These are phyloP conservation scores for Silurus aristotelis DNA, from an alignment of 2,797 vertebrate genomes.

Conservation along the genomic window DNA sequence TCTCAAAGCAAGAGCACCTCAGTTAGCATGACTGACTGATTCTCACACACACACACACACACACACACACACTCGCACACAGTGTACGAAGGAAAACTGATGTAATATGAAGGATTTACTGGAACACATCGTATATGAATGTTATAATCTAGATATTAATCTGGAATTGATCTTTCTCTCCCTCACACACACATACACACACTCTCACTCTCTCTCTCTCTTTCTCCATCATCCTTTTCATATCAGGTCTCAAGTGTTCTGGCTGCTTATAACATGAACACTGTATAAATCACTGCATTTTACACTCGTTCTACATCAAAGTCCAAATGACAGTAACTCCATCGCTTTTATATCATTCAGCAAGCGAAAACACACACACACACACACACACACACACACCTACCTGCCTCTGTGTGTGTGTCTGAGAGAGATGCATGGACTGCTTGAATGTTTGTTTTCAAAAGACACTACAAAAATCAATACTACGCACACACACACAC, in stretches of 20 bases:
- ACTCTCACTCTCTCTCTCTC: too few relatives aligned
- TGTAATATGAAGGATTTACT: slow-evolving; percentile 25
- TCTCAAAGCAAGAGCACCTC: too few relatives aligned
- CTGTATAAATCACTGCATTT: neutral
- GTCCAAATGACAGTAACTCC: neutral
- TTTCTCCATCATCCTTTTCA: too few relatives aligned
- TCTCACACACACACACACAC: slow-evolving; percentile 60
- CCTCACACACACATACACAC: neutral
- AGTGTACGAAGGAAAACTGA: neutral
- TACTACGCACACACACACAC: neutral
- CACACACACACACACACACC: too few relatives aligned
- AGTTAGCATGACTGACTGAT: slow-evolving; percentile 10
- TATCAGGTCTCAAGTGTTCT: neutral
- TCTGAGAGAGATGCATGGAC: neutral
- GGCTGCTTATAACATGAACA: neutral
- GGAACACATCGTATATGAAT: neutral
- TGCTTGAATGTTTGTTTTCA: neutral
- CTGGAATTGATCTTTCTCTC: neutral
- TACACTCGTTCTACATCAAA: neutral
- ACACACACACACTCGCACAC: slow-evolving; percentile 57
- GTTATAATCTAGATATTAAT: neutral
- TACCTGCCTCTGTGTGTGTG: neutral
- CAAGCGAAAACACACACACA: neutral
- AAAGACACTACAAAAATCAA: neutral
- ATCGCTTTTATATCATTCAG: neutral